Conservation (phyloP, 2,888 invertebrate species). For the Anagyrus pseudococci region DNA sequence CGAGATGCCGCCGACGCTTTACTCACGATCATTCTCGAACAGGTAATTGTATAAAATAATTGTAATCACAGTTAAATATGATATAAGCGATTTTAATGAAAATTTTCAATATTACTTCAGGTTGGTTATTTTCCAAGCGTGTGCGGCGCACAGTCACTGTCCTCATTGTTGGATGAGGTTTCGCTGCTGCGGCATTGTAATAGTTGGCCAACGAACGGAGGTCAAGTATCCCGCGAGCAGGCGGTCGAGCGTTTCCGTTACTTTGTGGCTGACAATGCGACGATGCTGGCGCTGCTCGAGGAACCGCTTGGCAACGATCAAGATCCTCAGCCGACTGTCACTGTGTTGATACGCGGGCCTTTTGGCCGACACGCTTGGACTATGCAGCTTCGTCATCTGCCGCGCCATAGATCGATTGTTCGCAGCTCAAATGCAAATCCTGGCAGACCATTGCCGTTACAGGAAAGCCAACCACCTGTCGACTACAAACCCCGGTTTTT, state of each 20-base stretch:
- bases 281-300: constrained; percentile 87
- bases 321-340: constrained; percentile 93
- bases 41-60: constrained; percentile 69
- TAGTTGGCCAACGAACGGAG: constrained; percentile 65
- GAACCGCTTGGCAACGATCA: constrained; percentile 91
- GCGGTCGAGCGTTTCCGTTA: constrained; percentile 80
- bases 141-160: constrained; percentile 82
- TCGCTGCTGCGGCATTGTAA: constrained; percentile 80
- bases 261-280: constrained; percentile 89
- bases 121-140: constrained; percentile 85
- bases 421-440: constrained; percentile 70
- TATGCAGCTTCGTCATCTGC: constrained; percentile 84
- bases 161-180: constrained; percentile 88
- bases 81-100: constrained; percentile 5
- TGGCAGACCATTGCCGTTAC: constrained; percentile 79
- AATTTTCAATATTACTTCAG: constrained; percentile 54
- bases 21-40: constrained; percentile 88
- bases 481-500: constrained; percentile 78
- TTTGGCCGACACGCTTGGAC: constrained; percentile 97
- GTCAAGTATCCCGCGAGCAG: constrained; percentile 64
- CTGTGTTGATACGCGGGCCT: constrained; percentile 87
- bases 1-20: constrained; percentile 96
- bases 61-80: neutral
- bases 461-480: constrained; percentile 72
- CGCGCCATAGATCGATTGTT: constrained; percentile 79